Evolutionary conservation across 2,113 vertebrate genomes (phyloP).

Genomic region (Tyrannus savana): DNA sequence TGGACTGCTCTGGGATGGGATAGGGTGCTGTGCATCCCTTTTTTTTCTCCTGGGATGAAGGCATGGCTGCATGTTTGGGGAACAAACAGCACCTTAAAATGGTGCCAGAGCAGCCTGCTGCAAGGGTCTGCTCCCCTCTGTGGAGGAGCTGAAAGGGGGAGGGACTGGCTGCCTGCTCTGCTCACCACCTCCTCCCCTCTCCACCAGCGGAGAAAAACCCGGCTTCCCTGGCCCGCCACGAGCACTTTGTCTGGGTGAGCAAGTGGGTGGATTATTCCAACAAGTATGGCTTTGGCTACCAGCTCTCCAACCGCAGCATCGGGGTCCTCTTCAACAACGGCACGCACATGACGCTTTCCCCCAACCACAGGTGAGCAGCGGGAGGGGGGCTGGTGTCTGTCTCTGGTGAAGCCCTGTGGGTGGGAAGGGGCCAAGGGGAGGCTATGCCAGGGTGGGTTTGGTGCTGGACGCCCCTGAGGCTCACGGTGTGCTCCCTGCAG

Average conservation of each 20-base stretch:
- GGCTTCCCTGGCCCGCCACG: conserved; percentile 84
- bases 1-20: background rate
- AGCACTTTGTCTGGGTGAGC: conserved; percentile 95
- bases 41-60: background rate
- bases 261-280: conserved; percentile 99
- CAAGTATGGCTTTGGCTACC: conserved; percentile 97
- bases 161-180: background rate
- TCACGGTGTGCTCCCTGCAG: conserved; percentile 58
- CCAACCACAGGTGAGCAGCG: conserved; percentile 83
- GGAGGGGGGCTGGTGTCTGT: background rate
- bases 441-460: background rate
- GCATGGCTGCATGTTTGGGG: background rate
- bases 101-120: background rate
- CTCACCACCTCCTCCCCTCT: background rate
- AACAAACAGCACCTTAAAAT: background rate
- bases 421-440: background rate
- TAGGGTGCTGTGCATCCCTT: background rate
- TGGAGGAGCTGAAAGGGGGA: background rate
- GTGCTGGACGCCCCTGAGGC: background rate
- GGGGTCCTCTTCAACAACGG: conserved; percentile 96
- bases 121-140: fast-evolving
- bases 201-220: conserved; percentile 86
- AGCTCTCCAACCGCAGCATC: conserved; percentile 92
- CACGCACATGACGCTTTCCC: conserved; percentile 90
- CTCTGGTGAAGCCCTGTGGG: background rate